Conservation (phyloP, 2,797 vertebrate genomes). For the Melanotaenia parkinsoni region DNA sequence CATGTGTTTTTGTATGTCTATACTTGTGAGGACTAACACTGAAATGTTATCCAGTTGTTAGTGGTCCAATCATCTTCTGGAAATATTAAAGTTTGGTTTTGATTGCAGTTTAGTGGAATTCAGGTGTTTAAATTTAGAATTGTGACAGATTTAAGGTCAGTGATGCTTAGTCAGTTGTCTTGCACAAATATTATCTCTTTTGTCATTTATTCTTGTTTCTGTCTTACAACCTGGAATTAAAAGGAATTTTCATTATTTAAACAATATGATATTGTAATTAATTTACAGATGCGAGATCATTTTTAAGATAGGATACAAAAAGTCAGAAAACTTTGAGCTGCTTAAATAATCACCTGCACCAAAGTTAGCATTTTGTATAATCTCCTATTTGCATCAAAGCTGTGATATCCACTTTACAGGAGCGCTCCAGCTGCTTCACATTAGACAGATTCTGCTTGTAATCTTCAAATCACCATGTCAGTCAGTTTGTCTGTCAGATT, state of each 20-base stretch:
- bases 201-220: neutral
- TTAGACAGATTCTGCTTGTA: neutral
- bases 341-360: neutral
- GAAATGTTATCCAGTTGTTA: constrained; percentile 1
- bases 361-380: neutral
- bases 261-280: neutral
- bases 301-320: neutral
- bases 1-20: constrained; percentile 10
- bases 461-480: neutral
- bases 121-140: neutral
- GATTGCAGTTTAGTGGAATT: neutral
- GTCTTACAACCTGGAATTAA: neutral
- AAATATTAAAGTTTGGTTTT: constrained; percentile 4
- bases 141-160: no score
- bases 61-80: neutral
- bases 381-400: neutral
- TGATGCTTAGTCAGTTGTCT: no score
- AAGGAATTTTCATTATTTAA: neutral
- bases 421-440: neutral
- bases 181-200: neutral
- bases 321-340: neutral
- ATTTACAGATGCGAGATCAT: neutral
- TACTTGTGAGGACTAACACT: constrained; percentile 33
- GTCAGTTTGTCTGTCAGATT: neutral
- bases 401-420: neutral